Conservation (phyloP, 2,113 vertebrate genomes). For the Desmodus rotundus region DNA sequence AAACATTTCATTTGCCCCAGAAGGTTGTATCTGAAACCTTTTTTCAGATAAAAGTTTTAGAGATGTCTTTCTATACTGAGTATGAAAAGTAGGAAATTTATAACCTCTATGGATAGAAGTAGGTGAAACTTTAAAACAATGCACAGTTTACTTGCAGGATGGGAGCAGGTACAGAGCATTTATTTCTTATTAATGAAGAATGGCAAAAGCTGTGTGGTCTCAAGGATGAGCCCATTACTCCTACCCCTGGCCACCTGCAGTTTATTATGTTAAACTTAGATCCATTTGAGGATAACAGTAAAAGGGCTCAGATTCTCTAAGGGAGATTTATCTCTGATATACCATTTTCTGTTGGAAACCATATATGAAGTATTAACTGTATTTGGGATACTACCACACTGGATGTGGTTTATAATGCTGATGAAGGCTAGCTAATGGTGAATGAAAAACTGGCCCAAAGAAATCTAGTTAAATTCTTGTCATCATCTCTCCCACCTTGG, state of each 20-base stretch:
- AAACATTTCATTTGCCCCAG: background rate
- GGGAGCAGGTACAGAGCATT: background rate
- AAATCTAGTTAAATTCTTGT: background rate
- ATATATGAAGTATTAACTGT: background rate
- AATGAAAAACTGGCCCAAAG: background rate
- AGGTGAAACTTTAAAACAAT: background rate
- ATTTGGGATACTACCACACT: background rate
- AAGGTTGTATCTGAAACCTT: background rate
- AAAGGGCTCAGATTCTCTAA: background rate
- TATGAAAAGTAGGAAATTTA: background rate
- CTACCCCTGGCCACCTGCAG: rapidly evolving
- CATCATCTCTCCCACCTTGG: background rate
- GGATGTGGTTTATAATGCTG: background rate
- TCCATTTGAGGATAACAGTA: background rate
- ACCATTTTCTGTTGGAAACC: background rate
- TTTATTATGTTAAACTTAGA: constrained; percentile 9
- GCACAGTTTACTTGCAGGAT: background rate
- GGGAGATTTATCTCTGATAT: background rate
- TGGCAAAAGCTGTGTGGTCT: background rate
- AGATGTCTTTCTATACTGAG: background rate
- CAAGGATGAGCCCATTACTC: background rate
- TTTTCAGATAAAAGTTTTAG: background rate
- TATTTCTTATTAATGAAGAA: background rate
- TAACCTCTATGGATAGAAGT: background rate
- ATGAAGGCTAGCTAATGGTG: background rate